Conservation (phyloP, 2,888 invertebrate species). For the Scrobipalpa costella region DNA sequence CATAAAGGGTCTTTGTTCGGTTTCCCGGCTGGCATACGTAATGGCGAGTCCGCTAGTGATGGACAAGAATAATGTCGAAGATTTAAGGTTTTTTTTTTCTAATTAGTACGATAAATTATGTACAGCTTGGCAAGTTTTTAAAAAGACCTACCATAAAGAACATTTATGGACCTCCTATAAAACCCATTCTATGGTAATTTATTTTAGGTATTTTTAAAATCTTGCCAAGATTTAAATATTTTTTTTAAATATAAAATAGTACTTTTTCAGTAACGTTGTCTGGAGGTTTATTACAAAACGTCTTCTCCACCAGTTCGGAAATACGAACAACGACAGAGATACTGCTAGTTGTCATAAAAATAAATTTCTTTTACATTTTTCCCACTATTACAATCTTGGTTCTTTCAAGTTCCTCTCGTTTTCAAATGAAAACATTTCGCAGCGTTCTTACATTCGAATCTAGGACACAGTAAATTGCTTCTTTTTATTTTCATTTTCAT, state of each 20-base stretch:
- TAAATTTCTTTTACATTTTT: not conserved
- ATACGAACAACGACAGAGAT: not conserved
- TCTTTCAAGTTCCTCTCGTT: conserved; percentile 16
- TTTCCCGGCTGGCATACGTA: conserved; percentile 48
- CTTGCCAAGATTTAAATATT: no score
- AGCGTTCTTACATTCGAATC: conserved; percentile 13
- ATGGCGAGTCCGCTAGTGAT: conserved; percentile 46
- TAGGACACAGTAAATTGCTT: conserved; percentile 3
- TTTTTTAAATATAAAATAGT: not conserved
- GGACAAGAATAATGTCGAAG: conserved; percentile 39
- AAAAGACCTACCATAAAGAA: no score
- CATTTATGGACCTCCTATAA: no score
- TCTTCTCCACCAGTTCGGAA: not conserved
- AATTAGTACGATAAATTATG: conserved; percentile 1
- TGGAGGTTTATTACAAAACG: no score
- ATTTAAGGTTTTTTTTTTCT: conserved; percentile 15
- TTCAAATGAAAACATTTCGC: conserved; percentile 9
- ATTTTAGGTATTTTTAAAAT: no score
- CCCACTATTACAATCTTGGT: conserved; percentile 15
- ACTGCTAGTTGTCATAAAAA: not conserved
- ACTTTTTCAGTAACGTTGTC: no score
- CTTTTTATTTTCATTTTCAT: not conserved
- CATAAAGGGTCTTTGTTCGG: conserved; percentile 58
- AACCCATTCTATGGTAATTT: no score
- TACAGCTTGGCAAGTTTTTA: not conserved